phyloP scores from a whole-genome alignment of 2,113 vertebrate species.

The Macaca mulatta region DNA sequence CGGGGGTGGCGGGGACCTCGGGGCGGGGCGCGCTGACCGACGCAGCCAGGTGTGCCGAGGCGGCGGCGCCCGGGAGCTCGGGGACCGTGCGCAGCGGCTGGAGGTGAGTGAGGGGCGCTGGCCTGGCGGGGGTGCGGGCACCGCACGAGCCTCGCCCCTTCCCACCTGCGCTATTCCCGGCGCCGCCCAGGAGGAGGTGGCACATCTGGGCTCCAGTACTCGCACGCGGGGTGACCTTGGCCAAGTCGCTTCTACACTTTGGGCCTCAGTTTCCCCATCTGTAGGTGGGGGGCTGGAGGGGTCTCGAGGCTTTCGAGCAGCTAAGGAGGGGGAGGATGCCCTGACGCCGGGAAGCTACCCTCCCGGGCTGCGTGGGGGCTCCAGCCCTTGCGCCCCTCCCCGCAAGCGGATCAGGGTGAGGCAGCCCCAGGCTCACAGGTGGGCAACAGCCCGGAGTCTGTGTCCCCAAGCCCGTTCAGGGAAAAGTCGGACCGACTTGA shows the following conservation, averaged over 20 bases:
- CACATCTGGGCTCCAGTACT: neutral
- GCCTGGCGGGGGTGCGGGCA: neutral
- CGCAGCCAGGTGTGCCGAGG: conserved; percentile 60
- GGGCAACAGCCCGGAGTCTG: neutral
- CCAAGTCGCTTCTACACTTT: neutral
- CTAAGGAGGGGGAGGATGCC: neutral
- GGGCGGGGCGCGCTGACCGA: conserved; percentile 8
- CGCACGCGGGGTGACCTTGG: conserved; percentile 48
- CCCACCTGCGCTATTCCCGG: conserved; percentile 45
- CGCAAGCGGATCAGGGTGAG: accelerated
- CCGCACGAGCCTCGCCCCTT: neutral
- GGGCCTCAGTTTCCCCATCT: conserved; percentile 68
- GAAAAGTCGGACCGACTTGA: neutral
- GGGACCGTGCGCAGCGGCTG: neutral
- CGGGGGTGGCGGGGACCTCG: neutral
- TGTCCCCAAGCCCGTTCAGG: neutral
- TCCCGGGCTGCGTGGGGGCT: neutral
- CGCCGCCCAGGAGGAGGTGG: neutral
- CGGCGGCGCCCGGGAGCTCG: conserved; percentile 18
- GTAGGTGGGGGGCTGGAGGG: neutral
- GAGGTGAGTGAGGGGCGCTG: conserved; percentile 60
- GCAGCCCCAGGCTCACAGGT: neutral
- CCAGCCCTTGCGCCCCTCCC: neutral
- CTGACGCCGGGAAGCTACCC: neutral
- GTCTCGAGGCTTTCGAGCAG: neutral